phyloP scores from a whole-genome alignment of 2,113 vertebrate species.

The Rhegmatorhina hoffmannsi region DNA sequence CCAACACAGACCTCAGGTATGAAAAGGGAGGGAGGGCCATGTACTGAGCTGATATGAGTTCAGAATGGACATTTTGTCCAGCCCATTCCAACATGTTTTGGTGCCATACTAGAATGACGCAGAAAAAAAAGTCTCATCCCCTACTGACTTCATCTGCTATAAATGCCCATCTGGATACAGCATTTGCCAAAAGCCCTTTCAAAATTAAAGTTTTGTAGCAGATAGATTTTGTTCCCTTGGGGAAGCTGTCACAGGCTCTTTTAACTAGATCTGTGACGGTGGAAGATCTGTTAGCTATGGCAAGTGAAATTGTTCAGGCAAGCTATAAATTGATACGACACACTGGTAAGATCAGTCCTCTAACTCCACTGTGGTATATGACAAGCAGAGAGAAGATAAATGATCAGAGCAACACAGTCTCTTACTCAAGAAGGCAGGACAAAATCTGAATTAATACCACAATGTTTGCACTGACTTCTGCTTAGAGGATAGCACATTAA shows the following conservation, averaged over 20 bases:
- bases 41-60: neutral
- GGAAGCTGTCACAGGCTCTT: neutral
- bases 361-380: neutral
- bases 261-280: neutral
- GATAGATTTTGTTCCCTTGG: conserved; percentile 22
- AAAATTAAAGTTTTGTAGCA: neutral
- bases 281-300: conserved; percentile 44
- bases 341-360: neutral
- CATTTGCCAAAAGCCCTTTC: conserved; percentile 5
- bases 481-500: neutral
- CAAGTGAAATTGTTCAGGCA: conserved; percentile 21
- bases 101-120: neutral
- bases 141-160: conserved; percentile 4
- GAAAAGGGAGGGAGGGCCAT: neutral
- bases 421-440: neutral
- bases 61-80: neutral
- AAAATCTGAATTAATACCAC: neutral
- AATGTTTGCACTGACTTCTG: neutral
- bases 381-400: neutral
- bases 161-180: conserved; percentile 1
- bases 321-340: neutral
- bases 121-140: neutral
- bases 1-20: conserved; percentile 98
- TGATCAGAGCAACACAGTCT: neutral
- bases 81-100: neutral